Evolutionary conservation across 2,113 vertebrate genomes (phyloP).

Genomic region (Tylochromis polylepis): DNA sequence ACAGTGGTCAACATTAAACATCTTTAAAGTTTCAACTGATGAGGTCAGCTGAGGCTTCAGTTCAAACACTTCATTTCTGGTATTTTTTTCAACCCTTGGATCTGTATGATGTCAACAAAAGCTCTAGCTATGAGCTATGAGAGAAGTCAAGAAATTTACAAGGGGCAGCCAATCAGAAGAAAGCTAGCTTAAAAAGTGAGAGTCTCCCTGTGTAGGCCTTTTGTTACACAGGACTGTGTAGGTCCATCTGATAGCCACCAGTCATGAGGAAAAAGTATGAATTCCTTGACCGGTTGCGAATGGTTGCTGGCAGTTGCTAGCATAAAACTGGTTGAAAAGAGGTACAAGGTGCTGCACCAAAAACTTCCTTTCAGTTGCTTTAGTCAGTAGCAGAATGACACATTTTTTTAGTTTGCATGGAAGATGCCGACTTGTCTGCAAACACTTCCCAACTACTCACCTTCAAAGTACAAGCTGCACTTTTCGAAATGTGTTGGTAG

Average conservation of each 20-base stretch:
- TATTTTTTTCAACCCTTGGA: neutral
- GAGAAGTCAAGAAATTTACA: neutral
- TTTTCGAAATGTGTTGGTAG: neutral
- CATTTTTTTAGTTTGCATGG: neutral
- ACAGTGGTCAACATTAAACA: neutral
- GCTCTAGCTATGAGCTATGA: neutral
- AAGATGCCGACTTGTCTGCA: neutral
- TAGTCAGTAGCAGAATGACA: neutral
- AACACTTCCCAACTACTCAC: neutral
- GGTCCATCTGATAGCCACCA: neutral
- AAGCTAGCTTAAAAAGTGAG: neutral
- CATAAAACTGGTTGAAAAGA: neutral
- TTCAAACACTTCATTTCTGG: neutral
- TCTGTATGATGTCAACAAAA: neutral
- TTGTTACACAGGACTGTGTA: neutral
- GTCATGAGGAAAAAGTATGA: neutral
- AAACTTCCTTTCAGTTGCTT: neutral
- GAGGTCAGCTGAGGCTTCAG: neutral
- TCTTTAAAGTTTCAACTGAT: neutral
- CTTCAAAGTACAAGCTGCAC: neutral
- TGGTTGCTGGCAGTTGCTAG: neutral
- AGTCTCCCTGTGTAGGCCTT: neutral
- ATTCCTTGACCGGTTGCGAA: neutral
- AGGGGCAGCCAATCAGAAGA: neutral
- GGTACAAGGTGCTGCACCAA: neutral